Conservation (phyloP, 2,888 invertebrate species). For the Hylaea fasciaria region DNA sequence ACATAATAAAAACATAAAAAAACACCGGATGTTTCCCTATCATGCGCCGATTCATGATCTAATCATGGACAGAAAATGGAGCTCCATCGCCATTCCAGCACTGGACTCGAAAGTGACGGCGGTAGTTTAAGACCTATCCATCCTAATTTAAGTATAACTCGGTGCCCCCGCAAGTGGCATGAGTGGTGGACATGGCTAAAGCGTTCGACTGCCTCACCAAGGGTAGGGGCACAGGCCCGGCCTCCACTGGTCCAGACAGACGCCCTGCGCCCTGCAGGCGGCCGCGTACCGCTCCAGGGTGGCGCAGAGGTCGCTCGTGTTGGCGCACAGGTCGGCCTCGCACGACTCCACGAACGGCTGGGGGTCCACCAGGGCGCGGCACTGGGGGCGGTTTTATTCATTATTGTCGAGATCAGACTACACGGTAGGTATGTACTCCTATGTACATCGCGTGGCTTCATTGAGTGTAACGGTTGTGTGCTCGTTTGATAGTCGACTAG, state of each 20-base stretch:
- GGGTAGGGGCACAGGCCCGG: constrained; percentile 87
- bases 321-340: constrained; percentile 87
- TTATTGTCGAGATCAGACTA: background rate
- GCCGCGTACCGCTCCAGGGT: constrained; percentile 89
- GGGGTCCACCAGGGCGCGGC: constrained; percentile 90
- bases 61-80: too few species aligned
- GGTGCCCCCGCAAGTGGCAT: background rate
- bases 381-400: constrained; percentile 70
- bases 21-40: too few species aligned
- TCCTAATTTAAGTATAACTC: background rate
- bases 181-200: background rate
- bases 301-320: constrained; percentile 86
- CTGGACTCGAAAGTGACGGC: too few species aligned
- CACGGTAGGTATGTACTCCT: too few species aligned
- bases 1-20: too few species aligned
- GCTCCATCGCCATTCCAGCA: too few species aligned
- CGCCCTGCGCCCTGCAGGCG: constrained; percentile 88
- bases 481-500: too few species aligned
- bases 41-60: too few species aligned
- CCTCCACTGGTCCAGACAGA: constrained; percentile 90
- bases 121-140: background rate
- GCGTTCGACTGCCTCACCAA: constrained; percentile 74
- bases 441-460: too few species aligned
- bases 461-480: too few species aligned
- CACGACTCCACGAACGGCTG: constrained; percentile 88